Evolutionary conservation across 2,888 invertebrate genomes (phyloP), one percentile per base, ranked within the genome.

Genomic region (Drosophila acutilabella): DNA sequence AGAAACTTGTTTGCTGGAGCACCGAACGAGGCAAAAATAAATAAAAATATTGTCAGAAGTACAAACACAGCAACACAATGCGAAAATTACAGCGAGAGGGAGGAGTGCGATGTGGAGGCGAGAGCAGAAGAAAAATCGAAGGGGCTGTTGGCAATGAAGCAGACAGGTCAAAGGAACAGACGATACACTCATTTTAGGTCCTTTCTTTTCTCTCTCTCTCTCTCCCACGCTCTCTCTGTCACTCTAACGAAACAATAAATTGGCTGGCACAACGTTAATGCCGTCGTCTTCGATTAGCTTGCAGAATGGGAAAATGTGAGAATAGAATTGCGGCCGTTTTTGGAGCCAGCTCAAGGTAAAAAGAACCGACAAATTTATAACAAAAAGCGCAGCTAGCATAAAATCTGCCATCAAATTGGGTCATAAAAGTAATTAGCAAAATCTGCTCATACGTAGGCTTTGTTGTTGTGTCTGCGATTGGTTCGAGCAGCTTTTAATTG

Each of bases 341-440:
- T 64, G 45, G 36, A 45, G 53, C 26, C 36, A 23, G 59, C 44
- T 58, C 58, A 73, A 78, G 87, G 87, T 72, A 80, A 54, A 77
- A 61, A 42, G 23, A 53, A 48, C 62, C 64, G 61, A 65, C 57
- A 74, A 67, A 87, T 73, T 71, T 75, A 85, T 75, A 73, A 67
- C 61, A 64, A 71, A 81, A 64, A 66, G 58, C 59, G 62, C 68
- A 73, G 66, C 44, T 40, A 65, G 41, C 71, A 78, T 58, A 30
- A 60, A 77, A 72, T 64, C 62, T 57, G 61, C 74, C 70, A 66
- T 59, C 83, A 86, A 89, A 82, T 87, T 89, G 78, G 88, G 87
- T 84, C 90, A 89, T 89, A 89, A 89, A 89, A 89, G 75, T 87
- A 89, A 89, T 88, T 88, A 89, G 76, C 62, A 58, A 78, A 80